Evolutionary conservation across 2,888 invertebrate species (phyloP).

Genomic region (Eudemis profundana): DNA sequence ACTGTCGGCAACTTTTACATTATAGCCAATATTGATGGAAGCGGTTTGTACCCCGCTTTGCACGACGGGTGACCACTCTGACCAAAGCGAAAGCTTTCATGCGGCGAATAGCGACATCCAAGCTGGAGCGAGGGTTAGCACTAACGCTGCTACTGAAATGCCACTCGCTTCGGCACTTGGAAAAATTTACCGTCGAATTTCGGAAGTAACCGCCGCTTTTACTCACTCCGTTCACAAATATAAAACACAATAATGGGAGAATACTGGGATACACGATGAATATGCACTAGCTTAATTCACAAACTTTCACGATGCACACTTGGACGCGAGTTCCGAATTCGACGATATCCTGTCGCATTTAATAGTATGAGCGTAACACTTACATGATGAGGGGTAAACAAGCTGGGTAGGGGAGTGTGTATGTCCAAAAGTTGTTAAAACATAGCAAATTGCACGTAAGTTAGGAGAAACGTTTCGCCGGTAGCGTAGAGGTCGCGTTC

Average conservation of each 20-base stretch:
- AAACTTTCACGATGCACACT: constrained; percentile 80
- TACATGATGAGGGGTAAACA: constrained; percentile 84
- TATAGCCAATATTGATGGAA: constrained; percentile 69
- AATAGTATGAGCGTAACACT: constrained; percentile 82
- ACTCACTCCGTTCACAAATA: constrained; percentile 65
- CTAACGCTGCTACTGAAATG: constrained; percentile 56
- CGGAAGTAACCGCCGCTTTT: constrained; percentile 72
- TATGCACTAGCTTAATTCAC: constrained; percentile 76
- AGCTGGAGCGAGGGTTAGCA: constrained; percentile 60
- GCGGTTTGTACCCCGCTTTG: constrained; percentile 55
- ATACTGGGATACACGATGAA: constrained; percentile 57
- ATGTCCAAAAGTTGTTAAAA: constrained; percentile 79
- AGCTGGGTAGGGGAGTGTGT: constrained; percentile 82
- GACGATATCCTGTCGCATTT: constrained; percentile 72
- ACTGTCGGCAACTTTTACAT: constrained; percentile 74
- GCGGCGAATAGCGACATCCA: constrained; percentile 60
- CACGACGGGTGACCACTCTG: constrained; percentile 53
- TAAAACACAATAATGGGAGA: constrained; percentile 60
- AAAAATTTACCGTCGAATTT: constrained; percentile 79
- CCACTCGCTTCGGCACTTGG: constrained; percentile 67
- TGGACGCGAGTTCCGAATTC: constrained; percentile 81
- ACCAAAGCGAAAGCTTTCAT: constrained; percentile 73
- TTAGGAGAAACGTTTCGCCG: constrained; percentile 82
- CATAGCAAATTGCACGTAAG: constrained; percentile 82
- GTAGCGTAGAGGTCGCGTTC: constrained; percentile 87